phyloP scores from a whole-genome alignment of 2,888 invertebrate genomes.

The Anticlea derivata region DNA sequence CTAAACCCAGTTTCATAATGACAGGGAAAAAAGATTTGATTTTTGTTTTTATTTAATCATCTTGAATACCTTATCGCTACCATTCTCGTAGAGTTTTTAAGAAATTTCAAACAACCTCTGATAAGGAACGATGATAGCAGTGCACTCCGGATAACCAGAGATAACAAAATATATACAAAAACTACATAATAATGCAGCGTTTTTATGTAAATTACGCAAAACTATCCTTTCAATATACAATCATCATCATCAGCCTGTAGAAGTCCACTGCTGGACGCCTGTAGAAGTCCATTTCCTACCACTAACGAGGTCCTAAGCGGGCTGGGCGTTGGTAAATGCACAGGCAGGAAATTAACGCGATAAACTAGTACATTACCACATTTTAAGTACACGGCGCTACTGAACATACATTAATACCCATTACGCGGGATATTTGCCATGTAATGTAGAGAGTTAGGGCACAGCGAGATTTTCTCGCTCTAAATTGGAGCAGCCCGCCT shows the following conservation, averaged over 20 bases:
- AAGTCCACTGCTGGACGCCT: too few species aligned
- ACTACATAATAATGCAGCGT: slow-evolving; percentile 17
- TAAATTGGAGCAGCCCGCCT: too few species aligned
- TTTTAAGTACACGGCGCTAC: slow-evolving; percentile 9
- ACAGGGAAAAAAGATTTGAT: too few species aligned
- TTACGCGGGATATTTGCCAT: too few species aligned
- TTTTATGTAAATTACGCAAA: slow-evolving; percentile 3
- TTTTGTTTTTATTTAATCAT: too few species aligned
- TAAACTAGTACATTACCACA: slow-evolving; percentile 25
- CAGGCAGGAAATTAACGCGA: slow-evolving; percentile 42
- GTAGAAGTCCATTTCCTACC: slow-evolving; percentile 45
- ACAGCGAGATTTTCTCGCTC: too few species aligned
- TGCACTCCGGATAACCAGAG: slow-evolving; percentile 22
- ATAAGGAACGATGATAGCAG: slow-evolving; percentile 9
- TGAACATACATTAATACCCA: not conserved
- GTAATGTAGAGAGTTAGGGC: too few species aligned
- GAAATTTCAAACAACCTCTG: not conserved
- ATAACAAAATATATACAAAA: slow-evolving; percentile 22
- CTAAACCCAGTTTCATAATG: too few species aligned
- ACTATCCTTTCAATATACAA: not conserved
- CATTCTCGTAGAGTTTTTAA: not conserved
- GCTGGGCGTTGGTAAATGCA: slow-evolving; percentile 39
- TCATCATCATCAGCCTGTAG: too few species aligned
- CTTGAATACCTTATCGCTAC: too few species aligned
- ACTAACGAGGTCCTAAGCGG: slow-evolving; percentile 39